Evolutionary conservation across 2,797 vertebrate genomes (phyloP), one percentile per base, ranked within the genome.

Genomic region (Dendrocincla fuliginosa): DNA sequence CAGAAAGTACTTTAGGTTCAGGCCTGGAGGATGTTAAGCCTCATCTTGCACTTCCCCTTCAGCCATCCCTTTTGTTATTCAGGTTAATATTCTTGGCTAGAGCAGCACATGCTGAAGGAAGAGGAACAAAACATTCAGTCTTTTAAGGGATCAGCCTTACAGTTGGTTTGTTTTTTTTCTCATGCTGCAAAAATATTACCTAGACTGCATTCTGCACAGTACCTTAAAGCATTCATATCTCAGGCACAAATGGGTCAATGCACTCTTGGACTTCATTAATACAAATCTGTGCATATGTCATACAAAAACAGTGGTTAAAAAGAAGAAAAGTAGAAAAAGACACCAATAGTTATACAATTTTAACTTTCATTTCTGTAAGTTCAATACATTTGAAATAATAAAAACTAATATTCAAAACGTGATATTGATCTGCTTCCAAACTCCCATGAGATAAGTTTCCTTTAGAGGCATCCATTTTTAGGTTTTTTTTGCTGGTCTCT

Each of bases 11-110:
- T 95, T 93, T 80, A 75, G n/a, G n/a, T 84, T 90, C 60, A 83
- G 78, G 46, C 37, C 60, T 80, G 79, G 84, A 95, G 95, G 95
- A 96, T 96, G 95, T 96, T 77, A 84, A 96, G 41, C 82, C 87
- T 95, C 90, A 91, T 96, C 92, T 91, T 95, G 87, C 82, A 96
- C 93, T 96, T 96, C 90, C 95, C 84, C 55, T 97, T 96, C 90
- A 83, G 87, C 81, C 60, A 85, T 94, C 57, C 64, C 84, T 93
- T 95, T 95, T 94, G 93, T 95, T 96, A 64, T 76, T 75, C 1
- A 2, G 32, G 73, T 93, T 92, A 89, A 94, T 87, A 80, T 80
- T 89, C 81, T 90, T 95, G 92, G 90, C 95, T 68, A 69, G 69
- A 88, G 56, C 39, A 94, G 74, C 56, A 74, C 4, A 14, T 75